Base-by-base conservation (phyloP, 2,797 vertebrate species). In the Pangasius macronema region DNA sequence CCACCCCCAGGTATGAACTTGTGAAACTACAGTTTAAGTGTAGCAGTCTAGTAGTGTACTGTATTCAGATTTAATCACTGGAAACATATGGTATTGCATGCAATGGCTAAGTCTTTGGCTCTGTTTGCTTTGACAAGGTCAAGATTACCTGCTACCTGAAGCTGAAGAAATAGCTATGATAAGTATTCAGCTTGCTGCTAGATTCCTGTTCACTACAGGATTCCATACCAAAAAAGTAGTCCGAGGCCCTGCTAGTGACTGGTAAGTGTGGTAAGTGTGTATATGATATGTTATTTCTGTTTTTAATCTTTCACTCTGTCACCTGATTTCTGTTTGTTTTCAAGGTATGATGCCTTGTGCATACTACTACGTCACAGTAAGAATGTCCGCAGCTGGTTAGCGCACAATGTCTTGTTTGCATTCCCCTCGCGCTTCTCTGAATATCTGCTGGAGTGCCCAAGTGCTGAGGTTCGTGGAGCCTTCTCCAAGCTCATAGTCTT, bases 191-290 rank as follows among this genome's bases (percentile, higher is more conserved):
- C 97, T 99, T 94, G 98, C 98, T 95, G 98, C 98, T 94, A 96
- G 97, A 91, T 99, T 99, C 94, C 97, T 99, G 90, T 99, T 99
- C 94, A 99, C 97, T 95, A 99, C 98, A 95, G 98, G 98, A 95
- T 99, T 99, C 95, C 98, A 99, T 94, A 99, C 98, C 91, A 99
- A 99, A 97, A 99, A 99, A 96, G 96, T 97, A 91, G 97, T 99
- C 88, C 96, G 98, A 92, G 98, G 98, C 90, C 97, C 98, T 92
- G 98, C 98, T 95, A 99, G 98, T 93, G 98, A 99, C 94, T 99
- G 98, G 98, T 99, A 95, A 96, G 89, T 49, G 24, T 75, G 39
- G 39, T 42, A 42, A 42, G 22, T n/a, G 13, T 13, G 20, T 30
- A 55, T 16, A 22, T 22, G 11, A 9, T 42, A 11, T 14, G 30